Percentiles rank a stretch among this genome's conserved stretches.
phyloP scores from a whole-genome alignment of 2,113 vertebrate genomes.

The Apeltes quadracus region DNA sequence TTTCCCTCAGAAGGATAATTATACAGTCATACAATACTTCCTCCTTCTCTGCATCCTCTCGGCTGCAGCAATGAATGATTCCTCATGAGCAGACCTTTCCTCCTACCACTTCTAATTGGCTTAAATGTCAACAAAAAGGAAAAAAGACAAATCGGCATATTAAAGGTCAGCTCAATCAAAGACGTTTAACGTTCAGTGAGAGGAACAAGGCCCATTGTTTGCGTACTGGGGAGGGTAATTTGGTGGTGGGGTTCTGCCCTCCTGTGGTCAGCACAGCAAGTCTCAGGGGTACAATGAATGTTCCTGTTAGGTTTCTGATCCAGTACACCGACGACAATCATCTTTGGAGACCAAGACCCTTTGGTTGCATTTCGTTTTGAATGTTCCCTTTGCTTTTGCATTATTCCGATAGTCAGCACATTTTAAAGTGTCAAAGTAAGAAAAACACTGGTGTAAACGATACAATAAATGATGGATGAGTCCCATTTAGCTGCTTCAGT shows the following conservation, averaged over 20 bases:
- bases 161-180: slow-evolving; percentile 59
- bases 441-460: slow-evolving; percentile 12
- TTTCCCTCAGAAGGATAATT: slow-evolving; percentile 63
- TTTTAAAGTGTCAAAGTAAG: slow-evolving; percentile 4
- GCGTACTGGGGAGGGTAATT: slow-evolving; percentile 26
- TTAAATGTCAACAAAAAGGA: slow-evolving; percentile 39
- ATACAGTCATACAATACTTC: slow-evolving; percentile 71
- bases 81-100: slow-evolving; percentile 47
- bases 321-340: slow-evolving; percentile 14
- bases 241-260: slow-evolving; percentile 79
- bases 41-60: slow-evolving; percentile 52
- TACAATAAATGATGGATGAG: not conserved
- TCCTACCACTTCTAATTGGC: slow-evolving; percentile 48
- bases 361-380: slow-evolving; percentile 9
- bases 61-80: slow-evolving; percentile 46
- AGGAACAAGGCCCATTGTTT: slow-evolving; percentile 35
- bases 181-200: slow-evolving; percentile 44
- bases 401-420: slow-evolving; percentile 9
- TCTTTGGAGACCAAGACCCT: slow-evolving; percentile 22
- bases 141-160: slow-evolving; percentile 13
- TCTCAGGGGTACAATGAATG: slow-evolving; percentile 32
- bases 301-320: slow-evolving; percentile 26
- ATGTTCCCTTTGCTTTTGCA: not conserved
- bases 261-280: slow-evolving; percentile 75
- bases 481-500: slow-evolving; percentile 2